A percentile compares a stretch with the other conserved stretches of the same genome.
Evolutionary conservation across 2,113 vertebrate species (phyloP).

Genomic region (Amphilophus citrinellus): DNA sequence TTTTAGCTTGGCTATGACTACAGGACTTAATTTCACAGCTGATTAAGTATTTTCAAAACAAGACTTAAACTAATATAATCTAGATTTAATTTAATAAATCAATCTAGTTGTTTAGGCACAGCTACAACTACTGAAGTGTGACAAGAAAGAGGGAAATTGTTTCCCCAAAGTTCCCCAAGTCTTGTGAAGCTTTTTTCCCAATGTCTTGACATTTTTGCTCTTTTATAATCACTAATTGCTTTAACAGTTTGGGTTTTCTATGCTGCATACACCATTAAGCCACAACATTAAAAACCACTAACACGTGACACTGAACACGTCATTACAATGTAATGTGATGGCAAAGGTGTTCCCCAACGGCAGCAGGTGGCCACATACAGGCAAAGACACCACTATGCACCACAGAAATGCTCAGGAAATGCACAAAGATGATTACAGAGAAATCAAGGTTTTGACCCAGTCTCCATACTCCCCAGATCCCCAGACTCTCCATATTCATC

Average conservation of each 20-base stretch:
- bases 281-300: not conserved
- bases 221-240: constrained; percentile 13
- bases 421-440: not conserved
- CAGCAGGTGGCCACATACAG: not conserved
- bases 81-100: not conserved
- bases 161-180: not conserved
- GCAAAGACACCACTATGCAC: not conserved
- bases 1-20: not conserved
- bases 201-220: constrained; percentile 10
- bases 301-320: not conserved
- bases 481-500: not conserved
- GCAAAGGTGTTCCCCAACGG: fast-evolving
- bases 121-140: not conserved
- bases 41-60: not conserved
- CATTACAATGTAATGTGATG: not conserved
- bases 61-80: not conserved
- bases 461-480: not conserved
- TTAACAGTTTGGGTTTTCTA: constrained; percentile 1
- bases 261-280: not conserved
- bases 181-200: not conserved
- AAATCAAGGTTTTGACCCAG: not conserved
- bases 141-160: not conserved
- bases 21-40: not conserved
- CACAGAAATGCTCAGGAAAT: not conserved
- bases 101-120: not conserved